Conservation (phyloP, 2,797 vertebrate genomes). For the Zalophus californianus region DNA sequence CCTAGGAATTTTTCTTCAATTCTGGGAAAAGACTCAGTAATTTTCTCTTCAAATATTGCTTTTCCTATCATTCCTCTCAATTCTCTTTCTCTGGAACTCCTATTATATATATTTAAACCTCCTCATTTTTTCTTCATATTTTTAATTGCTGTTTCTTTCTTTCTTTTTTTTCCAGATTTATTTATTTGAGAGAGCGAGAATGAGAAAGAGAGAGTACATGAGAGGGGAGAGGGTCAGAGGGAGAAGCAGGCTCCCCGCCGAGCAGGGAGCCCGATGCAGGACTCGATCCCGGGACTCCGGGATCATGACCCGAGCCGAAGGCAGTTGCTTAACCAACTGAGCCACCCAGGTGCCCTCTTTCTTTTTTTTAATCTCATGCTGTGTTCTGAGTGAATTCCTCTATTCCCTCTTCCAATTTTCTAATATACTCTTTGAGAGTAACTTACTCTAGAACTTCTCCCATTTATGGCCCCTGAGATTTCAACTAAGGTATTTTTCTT, state of each 20-base stretch:
- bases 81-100: not conserved
- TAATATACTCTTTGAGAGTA: not conserved
- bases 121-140: not conserved
- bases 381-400: not conserved
- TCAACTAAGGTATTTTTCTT: conserved; percentile 11
- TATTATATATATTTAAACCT: not conserved
- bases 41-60: not conserved
- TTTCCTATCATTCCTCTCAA: not conserved
- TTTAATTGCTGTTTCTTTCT: not conserved
- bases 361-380: not conserved
- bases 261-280: too few relatives aligned
- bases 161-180: too few relatives aligned
- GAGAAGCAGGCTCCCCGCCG: too few relatives aligned
- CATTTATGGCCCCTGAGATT: not conserved
- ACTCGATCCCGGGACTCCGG: too few relatives aligned
- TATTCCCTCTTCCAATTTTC: not conserved
- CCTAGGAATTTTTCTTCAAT: not conserved
- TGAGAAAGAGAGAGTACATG: too few relatives aligned
- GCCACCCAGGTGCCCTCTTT: too few relatives aligned
- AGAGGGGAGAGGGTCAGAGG: too few relatives aligned
- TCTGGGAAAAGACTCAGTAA: not conserved
- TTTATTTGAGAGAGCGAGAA: too few relatives aligned
- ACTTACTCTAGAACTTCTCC: not conserved
- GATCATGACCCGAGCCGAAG: too few relatives aligned
- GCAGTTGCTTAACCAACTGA: too few relatives aligned